Evolutionary conservation across 1,140 invertebrate species (phyloP).

Genomic region (Lucilia sericata): DNA sequence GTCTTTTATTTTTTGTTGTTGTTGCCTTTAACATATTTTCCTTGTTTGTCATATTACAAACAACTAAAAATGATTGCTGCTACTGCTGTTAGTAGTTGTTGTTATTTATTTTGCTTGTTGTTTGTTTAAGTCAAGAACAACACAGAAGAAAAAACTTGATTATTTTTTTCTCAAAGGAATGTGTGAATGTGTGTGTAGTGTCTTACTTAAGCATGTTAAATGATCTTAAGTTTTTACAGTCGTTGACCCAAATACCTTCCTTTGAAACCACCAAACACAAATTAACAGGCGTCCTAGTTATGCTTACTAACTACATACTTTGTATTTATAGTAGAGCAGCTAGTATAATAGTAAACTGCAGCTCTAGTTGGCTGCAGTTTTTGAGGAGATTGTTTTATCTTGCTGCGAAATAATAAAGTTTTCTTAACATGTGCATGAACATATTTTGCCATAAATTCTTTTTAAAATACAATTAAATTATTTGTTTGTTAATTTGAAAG

Average conservation of each 20-base stretch:
- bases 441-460: too few species aligned
- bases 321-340: too few species aligned
- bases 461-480: too few species aligned
- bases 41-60: background rate
- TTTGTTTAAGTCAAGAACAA: background rate
- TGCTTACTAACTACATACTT: too few species aligned
- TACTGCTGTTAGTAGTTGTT: background rate
- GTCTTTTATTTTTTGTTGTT: background rate
- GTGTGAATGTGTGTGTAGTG: background rate
- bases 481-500: too few species aligned
- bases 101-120: background rate
- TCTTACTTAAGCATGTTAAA: background rate
- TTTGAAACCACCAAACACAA: too few species aligned
- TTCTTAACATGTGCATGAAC: too few species aligned
- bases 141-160: background rate
- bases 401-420: too few species aligned
- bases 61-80: background rate
- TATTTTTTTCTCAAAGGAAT: background rate
- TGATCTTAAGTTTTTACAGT: background rate
- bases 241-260: conserved; percentile 1
- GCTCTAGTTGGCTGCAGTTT: too few species aligned
- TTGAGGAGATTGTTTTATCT: too few species aligned
- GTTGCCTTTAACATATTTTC: background rate
- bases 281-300: too few species aligned
- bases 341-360: too few species aligned